Percentiles rank a stretch among this genome's conserved stretches.
These are phyloP conservation scores for Microcebus murinus DNA, from an alignment of 2,113 vertebrate genomes.

Conservation along the genomic window DNA sequence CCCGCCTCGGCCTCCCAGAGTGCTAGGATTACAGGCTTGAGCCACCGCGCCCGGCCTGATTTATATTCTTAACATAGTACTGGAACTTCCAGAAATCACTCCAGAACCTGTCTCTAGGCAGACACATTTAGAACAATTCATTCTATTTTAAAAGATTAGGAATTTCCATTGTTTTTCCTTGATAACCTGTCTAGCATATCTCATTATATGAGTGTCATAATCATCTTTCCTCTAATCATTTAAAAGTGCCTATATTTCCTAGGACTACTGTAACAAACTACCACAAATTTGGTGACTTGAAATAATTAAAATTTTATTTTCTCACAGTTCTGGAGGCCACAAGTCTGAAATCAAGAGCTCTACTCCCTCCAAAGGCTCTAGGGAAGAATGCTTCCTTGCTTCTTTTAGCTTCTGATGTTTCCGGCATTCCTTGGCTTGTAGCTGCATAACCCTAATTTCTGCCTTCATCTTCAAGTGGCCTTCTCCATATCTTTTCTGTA, in stretches of 20 bases:
- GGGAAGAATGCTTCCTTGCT: not conserved
- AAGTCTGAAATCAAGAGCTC: not conserved
- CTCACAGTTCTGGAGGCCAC: not conserved
- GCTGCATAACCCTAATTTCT: not conserved
- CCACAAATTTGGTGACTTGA: not conserved
- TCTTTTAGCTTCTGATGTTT: not conserved
- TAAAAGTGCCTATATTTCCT: not conserved
- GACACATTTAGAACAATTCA: slow-evolving; percentile 4
- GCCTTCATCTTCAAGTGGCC: not conserved
- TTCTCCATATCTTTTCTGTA: not conserved
- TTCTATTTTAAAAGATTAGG: not conserved
- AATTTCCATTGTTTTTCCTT: not conserved
- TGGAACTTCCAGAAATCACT: not conserved
- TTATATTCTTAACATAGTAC: not conserved
- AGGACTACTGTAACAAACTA: not conserved
- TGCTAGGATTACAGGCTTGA: too few species aligned
- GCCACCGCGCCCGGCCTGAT: too few species aligned
- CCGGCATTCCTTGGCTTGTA: not conserved
- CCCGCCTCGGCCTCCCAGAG: too few species aligned
- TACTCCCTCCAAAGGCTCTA: not conserved
- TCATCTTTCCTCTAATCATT: not conserved
- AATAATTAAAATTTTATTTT: not conserved
- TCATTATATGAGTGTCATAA: not conserved
- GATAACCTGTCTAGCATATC: not conserved
- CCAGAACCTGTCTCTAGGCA: not conserved